Base-by-base conservation (phyloP, 2,888 invertebrate genomes). In the Herminia tarsipennalis region DNA sequence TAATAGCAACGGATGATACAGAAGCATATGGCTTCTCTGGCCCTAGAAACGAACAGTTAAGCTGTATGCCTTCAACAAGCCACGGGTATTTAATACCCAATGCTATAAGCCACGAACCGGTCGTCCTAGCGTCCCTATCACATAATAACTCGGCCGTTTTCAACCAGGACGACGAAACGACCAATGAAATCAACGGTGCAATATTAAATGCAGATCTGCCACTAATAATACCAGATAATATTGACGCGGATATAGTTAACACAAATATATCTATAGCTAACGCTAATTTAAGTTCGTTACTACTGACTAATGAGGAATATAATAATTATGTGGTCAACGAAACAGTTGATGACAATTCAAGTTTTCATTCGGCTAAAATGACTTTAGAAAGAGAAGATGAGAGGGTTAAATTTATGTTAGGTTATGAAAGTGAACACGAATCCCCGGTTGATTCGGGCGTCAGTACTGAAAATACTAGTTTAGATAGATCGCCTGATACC, bases 381-480 rank as follows among this genome's bases (percentile, higher is more conserved):
- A 73, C 67, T 5, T 45, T 81, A 53, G 82, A 84, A 20, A 76
- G 51, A 54, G 82, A 70, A 1, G 82, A 83, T 1, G 86, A 85
- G 12, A 80, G 79, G 55, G 87, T 91, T 9, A 89, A 88, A 56
- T 92, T 92, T 56, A 86, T 88, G 81, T 67, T 92, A 33, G 92
- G 91, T 2, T 90, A 92, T 24, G 92, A 92, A 22, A 92, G 91
- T 44, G 92, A 92, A 5, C 89, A 88, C 47, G 88, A 88, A 53
- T 89, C 89, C 22, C 85, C 90, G 0, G 88, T 63, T 0, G 95
- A 95, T 74, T 95, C 95, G 0, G 95, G 95, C 0, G 94, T 95
- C 35, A 94, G 95, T 70, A 95, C 95, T 14, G 95, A 95, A 76
- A 95, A 94, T 56, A 95, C 95, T 18, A 95, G 95, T 65, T 80